Conservation (phyloP, 2,888 invertebrate species). For the Encarsia formosa region DNA sequence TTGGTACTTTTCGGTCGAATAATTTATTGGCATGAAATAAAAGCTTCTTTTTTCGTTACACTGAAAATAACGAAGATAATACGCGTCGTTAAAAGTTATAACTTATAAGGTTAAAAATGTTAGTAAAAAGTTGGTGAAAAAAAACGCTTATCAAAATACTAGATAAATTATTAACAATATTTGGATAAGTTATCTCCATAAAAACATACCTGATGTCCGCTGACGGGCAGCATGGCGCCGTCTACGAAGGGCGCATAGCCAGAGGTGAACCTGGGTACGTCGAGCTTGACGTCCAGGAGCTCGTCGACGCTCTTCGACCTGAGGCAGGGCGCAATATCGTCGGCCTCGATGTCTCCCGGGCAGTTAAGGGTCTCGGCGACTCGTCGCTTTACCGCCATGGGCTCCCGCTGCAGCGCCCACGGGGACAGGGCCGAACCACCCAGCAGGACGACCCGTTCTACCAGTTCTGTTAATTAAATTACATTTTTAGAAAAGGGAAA, state of each 20-base stretch:
- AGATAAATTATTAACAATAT: no score
- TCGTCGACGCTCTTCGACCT: slow-evolving; percentile 73
- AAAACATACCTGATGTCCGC: no score
- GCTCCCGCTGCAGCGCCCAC: slow-evolving; percentile 86
- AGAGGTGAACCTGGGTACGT: slow-evolving; percentile 78
- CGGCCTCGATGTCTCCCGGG: slow-evolving; percentile 74
- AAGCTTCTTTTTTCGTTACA: no score
- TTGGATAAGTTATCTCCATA: no score
- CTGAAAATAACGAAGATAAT: no score
- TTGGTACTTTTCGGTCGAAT: no score
- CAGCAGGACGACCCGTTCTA: slow-evolving; percentile 81
- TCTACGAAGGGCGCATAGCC: slow-evolving; percentile 95
- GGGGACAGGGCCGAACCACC: slow-evolving; percentile 89
- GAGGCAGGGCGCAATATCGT: slow-evolving; percentile 81
- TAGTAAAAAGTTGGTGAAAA: no score
- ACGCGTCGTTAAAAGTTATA: no score
- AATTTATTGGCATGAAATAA: no score
- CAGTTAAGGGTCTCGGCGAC: slow-evolving; percentile 82
- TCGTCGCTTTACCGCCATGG: slow-evolving; percentile 71
- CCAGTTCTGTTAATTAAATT: slow-evolving; percentile 80
- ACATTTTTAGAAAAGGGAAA: no score
- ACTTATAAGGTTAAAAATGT: no score
- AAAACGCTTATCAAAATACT: no score
- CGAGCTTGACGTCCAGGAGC: slow-evolving; percentile 69
- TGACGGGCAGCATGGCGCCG: slow-evolving; percentile 69